Conservation (phyloP, 1,140 invertebrate genomes). For the Rhagoletis zephyria region DNA sequence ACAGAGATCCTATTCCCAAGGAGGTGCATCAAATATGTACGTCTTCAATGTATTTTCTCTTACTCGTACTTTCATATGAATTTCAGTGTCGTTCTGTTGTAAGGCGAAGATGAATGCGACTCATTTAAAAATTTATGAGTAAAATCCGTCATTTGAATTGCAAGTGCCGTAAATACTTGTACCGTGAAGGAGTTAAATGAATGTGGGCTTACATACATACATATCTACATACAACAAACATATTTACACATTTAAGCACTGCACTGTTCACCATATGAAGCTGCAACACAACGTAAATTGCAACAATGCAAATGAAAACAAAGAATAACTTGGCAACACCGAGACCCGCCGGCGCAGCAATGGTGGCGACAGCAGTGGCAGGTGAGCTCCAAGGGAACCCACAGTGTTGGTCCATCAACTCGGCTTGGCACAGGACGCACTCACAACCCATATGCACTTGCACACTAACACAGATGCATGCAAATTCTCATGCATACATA, state of each 20-base stretch:
- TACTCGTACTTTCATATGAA: not conserved
- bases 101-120: slow-evolving; percentile 4
- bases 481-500: not conserved
- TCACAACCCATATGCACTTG: not conserved
- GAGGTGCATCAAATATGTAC: no score
- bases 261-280: not conserved
- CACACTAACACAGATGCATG: no score
- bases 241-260: not conserved
- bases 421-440: not conserved
- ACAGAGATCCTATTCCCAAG: not conserved
- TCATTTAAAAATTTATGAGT: slow-evolving; percentile 38
- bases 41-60: not conserved
- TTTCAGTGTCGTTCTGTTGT: not conserved
- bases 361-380: not conserved
- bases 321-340: slow-evolving; percentile 18
- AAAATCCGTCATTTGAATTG: slow-evolving; percentile 50
- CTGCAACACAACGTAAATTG: slow-evolving; percentile 31
- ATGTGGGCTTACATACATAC: not conserved
- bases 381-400: not conserved
- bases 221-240: no score
- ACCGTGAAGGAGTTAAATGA: not conserved
- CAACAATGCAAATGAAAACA: slow-evolving; percentile 41
- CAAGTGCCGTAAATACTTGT: not conserved
- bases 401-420: not conserved
- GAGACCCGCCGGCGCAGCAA: not conserved